phyloP scores from a whole-genome alignment of 2,888 invertebrate species.

The Hyposoter didymator region DNA sequence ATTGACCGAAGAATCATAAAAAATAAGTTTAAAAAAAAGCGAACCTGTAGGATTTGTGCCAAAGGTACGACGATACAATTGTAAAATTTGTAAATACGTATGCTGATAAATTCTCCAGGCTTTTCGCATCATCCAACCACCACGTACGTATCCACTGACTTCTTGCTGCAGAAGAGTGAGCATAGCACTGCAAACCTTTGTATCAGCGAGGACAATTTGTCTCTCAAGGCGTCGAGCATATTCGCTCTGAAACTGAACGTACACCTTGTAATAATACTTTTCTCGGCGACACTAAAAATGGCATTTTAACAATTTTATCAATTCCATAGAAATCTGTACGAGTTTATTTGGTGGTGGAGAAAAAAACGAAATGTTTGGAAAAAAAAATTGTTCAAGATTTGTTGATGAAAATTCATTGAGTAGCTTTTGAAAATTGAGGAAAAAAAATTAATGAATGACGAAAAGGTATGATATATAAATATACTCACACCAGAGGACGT shows the following conservation, averaged over 20 bases:
- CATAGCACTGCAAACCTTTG: slow-evolving; percentile 88
- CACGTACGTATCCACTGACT: slow-evolving; percentile 87
- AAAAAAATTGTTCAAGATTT: neutral
- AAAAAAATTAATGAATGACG: neutral
- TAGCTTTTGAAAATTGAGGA: neutral
- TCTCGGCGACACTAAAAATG: neutral
- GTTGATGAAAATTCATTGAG: too few relatives aligned
- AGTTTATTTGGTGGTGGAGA: neutral
- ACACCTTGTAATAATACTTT: neutral
- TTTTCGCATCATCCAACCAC: slow-evolving; percentile 88
- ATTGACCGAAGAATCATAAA: neutral
- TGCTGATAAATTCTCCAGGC: slow-evolving; percentile 90
- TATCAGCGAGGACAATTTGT: slow-evolving; percentile 89
- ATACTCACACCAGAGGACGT: slow-evolving; percentile 50
- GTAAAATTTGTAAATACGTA: slow-evolving; percentile 86
- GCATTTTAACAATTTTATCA: neutral
- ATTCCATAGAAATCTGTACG: neutral
- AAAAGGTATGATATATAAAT: neutral
- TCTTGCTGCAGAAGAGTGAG: slow-evolving; percentile 88
- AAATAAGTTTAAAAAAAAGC: neutral
- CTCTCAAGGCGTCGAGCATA: slow-evolving; percentile 85
- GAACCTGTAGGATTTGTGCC: slow-evolving; percentile 80
- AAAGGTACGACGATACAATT: slow-evolving; percentile 85
- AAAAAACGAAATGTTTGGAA: neutral
- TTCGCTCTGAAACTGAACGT: slow-evolving; percentile 73